Conservation (phyloP, 2,797 vertebrate genomes). For the Ctenosaura bakeri region DNA sequence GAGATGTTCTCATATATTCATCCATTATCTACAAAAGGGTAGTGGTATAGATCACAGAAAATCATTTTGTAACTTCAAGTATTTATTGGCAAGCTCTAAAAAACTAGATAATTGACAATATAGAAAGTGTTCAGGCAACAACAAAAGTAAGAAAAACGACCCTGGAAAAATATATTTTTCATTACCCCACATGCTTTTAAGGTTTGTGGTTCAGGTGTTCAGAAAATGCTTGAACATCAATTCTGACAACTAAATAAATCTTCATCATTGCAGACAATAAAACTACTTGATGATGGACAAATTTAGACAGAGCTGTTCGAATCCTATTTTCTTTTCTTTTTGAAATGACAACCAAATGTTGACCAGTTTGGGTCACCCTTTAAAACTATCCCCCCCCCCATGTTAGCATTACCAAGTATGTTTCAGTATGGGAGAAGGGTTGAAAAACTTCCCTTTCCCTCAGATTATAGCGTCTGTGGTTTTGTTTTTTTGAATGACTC, state of each 20-base stretch:
- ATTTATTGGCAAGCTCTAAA: not conserved
- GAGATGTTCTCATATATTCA: conserved; percentile 8
- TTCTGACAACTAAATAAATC: conserved; percentile 10
- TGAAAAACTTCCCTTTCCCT: not conserved
- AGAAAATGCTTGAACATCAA: not conserved
- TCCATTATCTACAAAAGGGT: conserved; percentile 20
- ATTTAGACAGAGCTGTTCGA: not conserved
- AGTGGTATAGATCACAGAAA: not conserved
- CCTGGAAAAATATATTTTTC: not conserved
- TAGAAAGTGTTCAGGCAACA: not conserved
- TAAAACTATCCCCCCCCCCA: not conserved
- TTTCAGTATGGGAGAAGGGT: not conserved
- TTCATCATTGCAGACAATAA: not conserved
- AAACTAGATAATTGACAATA: not conserved
- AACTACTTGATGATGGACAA: not conserved
- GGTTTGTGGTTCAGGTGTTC: not conserved
- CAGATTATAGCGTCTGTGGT: not conserved
- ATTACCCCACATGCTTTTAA: not conserved
- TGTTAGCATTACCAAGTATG: not conserved
- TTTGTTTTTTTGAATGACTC: not conserved
- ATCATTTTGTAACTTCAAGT: not conserved
- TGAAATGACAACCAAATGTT: not conserved
- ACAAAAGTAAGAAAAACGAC: not conserved
- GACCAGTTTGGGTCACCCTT: not conserved
- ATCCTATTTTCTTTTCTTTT: not conserved